Base-by-base conservation (phyloP, 2,113 vertebrate species). In the Nannospalax galili region DNA sequence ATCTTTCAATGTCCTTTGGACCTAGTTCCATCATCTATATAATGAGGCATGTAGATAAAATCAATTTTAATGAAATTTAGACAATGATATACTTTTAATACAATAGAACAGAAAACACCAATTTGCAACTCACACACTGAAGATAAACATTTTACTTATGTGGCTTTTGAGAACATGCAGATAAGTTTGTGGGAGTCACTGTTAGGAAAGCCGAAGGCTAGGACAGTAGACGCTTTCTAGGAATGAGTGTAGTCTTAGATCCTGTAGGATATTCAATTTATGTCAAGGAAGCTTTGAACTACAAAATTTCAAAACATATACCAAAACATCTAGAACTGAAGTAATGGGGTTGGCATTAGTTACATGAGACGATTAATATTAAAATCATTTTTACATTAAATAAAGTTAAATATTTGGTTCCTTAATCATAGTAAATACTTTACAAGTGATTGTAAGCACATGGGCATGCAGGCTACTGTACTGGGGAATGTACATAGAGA, bases 311-410 rank as follows among this genome's bases (percentile, higher is more conserved):
- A 69, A 77, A 92, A 84, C 0, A 73, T 52, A 95, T 24, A 26
- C 7, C 32, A 52, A 92, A 95, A 7, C 24, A 14, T 60, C 8
- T 37, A 40, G 56, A 91, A 56, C 22, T 48, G 26, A 30, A 30
- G 4, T 86, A 84, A 70, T 65, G 40, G 4, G 37, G 17, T 52
- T 88, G 30, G 11, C 79, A 85, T 75, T 79, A 79, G 15, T 3
- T 48, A 89, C n/a, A 56, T 64, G 22, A 64, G 35, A 22, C 5
- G 82, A 74, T 79, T 77, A 64, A 94, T 52, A 92, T 88, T 75
- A 67, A 92, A 85, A 78, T 82, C 16, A 90, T 65, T 45, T 84
- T 88, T 48, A 90, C n/a, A 92, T 92, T 85, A 91, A 81, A 52
- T 81, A 15, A 85, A 89, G 86, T 91, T 28, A 89, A 78, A 84